Evolutionary conservation across 2,888 invertebrate species (phyloP), one percentile per base, ranked within the genome.

Genomic region (Spicauda simplicius): DNA sequence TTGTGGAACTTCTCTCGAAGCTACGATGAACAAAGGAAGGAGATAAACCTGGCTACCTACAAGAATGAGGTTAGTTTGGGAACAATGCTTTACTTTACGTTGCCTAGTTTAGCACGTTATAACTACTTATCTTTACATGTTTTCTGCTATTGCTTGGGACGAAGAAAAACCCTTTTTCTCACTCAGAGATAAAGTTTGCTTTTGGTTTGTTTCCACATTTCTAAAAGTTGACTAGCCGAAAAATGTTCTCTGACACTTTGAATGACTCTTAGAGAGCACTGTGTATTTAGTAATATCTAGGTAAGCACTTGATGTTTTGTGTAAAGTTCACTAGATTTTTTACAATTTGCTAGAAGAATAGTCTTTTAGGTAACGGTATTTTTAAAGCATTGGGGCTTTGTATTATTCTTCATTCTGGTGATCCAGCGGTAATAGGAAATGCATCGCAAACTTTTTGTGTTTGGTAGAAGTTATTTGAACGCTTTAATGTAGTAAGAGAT

Each of bases 1-100:
- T 86, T 94, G 73, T 89, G 92, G 87, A 94, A 94, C 83, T 94
- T 94, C 83, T 94, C 94, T 52, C 85, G 86, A 72, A 83, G 88
- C 72, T 94, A 90, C 84, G 90, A 93, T 76, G 82, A 85, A 64
- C 74, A 78, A 70, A 80, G 82, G 71, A 76, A 72, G 30, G 93
- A 92, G 74, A 88, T 94, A 76, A 94, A 94, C 81, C 88, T 94
- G 72, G 94, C 94, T 16, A 80, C 76, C 72, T 91, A 88, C 78
- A 90, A 80, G 77, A 84, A 90, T 76, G 87, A 91, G 90, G 91
- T 92, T 75, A 86, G 87, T 83, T 77, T 59, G 53, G 54, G 53
- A 65, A 59, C 54, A 65, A 54, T 33, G 65, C 41, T 19, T 64
- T 53, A 64, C 64, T 53, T 52, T 58, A 41, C 57, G 54, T 65